Evolutionary conservation across 2,113 vertebrate genomes (phyloP), one percentile per base, ranked within the genome.

Genomic region (Ophiodon elongatus): DNA sequence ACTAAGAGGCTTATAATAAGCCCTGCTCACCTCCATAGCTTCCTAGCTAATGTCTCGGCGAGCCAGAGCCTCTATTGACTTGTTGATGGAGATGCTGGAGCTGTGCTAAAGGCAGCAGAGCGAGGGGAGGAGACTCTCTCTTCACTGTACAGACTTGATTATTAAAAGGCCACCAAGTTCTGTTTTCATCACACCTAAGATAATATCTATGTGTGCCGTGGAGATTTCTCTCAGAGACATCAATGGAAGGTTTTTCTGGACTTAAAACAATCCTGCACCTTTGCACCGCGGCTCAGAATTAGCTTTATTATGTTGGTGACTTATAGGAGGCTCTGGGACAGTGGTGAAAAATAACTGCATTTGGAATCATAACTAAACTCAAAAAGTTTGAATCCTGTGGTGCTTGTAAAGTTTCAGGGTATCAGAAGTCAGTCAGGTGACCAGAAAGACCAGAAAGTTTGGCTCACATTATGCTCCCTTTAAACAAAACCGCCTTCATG

Each of bases 401-500:
- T 70, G 68, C 73, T 79, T 37, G 69, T 50, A 52, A 88, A 82
- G 83, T 90, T 89, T 60, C 43, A 70, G 85, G 80, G 86, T 64
- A 88, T 92, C 89, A 94, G 93, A 95, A 93, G 95, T 88, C 95
- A 96, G 96, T 97, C 96, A 97, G 94, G 94, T 96, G 94, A 94
- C 93, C 94, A 91, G 94, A 94, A 94, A 93, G 95, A 88, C 25
- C 31, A 41, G 25, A 87, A 89, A 83, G 80, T 96, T 92, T 96
- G 95, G 95, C 96, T 97, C 74, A 31, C 95, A 95, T 96, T 95
- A 94, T 94, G 94, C 95, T 94, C 93, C 47, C 93, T 95, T 85
- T 94, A 97, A 96, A 99, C 97, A 99, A 99, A 97, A 94, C 96
- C 83, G 96, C 98, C 97, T 98, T 99, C 97, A 97, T 97, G 96